These are phyloP conservation scores for Crypturellus undulatus DNA, from an alignment of 2,113 vertebrate species.

Conservation along the genomic window DNA sequence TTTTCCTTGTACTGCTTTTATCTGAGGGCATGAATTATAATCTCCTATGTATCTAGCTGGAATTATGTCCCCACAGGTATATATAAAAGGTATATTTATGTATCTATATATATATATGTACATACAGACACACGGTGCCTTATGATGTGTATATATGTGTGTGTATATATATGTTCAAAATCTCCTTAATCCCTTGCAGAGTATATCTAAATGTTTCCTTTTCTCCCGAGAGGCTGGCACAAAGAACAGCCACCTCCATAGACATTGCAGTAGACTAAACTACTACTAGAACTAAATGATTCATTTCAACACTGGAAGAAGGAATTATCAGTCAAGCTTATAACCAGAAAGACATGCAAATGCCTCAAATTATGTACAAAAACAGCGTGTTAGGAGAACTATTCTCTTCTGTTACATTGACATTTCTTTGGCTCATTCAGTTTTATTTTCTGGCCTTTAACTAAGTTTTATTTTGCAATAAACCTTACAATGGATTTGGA, in stretches of 20 bases:
- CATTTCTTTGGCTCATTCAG: not conserved
- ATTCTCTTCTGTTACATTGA: not conserved
- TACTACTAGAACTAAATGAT: not conserved
- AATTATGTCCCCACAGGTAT: not conserved
- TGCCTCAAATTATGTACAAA: not conserved
- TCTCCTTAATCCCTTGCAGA: not conserved
- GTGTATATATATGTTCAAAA: not conserved
- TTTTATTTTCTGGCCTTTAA: not conserved
- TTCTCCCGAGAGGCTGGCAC: not conserved
- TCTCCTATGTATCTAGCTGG: not conserved
- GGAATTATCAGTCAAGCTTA: not conserved
- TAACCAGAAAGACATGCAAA: not conserved
- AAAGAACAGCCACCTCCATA: not conserved
- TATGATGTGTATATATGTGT: not conserved
- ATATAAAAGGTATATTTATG: accelerated
- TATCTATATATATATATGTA: not conserved
- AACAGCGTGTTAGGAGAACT: not conserved
- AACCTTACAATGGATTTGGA: not conserved
- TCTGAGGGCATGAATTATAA: not conserved
- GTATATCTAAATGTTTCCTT: not conserved
- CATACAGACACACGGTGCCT: too few species aligned
- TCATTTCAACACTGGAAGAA: not conserved
- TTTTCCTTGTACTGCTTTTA: not conserved
- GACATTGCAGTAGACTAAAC: not conserved
- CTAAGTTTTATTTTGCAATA: not conserved